Evolutionary conservation across 2,113 vertebrate genomes (phyloP).

Genomic region (Tupaia chinensis): DNA sequence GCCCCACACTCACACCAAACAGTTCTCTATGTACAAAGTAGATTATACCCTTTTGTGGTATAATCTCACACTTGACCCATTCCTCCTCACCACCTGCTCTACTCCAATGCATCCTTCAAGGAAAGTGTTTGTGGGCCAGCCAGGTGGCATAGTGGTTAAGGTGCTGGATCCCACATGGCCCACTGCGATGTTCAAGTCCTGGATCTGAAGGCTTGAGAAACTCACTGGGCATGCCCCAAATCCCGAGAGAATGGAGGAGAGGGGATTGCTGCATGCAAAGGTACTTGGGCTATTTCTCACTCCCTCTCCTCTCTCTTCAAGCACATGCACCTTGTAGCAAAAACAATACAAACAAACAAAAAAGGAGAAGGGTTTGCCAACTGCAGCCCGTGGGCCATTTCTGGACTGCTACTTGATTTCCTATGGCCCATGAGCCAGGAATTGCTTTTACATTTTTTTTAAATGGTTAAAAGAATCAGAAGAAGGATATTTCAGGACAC

Average conservation of each 20-base stretch:
- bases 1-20: not conserved
- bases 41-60: not conserved
- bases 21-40: not conserved
- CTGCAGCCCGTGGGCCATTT: not conserved
- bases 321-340: too few relatives aligned
- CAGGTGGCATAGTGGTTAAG: too few relatives aligned
- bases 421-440: not conserved
- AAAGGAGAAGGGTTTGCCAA: not conserved
- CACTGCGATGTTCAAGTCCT: too few relatives aligned
- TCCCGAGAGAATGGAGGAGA: too few relatives aligned
- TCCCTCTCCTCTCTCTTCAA: too few relatives aligned
- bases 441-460: not conserved
- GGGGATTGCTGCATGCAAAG: too few relatives aligned
- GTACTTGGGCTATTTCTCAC: too few relatives aligned
- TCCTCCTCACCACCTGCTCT: not conserved
- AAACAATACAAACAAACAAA: too few relatives aligned
- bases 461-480: not conserved
- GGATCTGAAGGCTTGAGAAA: too few relatives aligned
- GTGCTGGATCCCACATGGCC: too few relatives aligned
- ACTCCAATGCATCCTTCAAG: not conserved
- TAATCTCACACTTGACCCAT: not conserved
- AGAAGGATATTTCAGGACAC: not conserved
- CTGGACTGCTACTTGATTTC: not conserved
- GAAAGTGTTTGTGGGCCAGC: not conserved
- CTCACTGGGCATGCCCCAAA: too few relatives aligned